Evolutionary conservation across 30 jellyfish, hydroid and myxozoan genomes (phyloP).

Genomic region (Catostylus mosaicus): DNA sequence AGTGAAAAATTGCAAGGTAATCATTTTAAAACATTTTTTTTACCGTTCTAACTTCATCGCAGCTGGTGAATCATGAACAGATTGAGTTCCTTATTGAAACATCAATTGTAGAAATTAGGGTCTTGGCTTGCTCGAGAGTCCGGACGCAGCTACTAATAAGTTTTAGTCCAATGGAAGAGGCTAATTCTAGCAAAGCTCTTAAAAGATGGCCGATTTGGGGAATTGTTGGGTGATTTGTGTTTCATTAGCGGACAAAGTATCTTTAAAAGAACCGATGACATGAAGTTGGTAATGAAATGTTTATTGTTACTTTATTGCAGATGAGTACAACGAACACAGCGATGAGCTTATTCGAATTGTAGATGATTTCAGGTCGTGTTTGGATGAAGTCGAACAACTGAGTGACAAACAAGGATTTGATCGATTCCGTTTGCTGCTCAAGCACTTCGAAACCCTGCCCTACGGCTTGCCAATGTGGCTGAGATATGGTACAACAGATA

Average conservation of each 20-base stretch:
- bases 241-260: too few species aligned
- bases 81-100: too few species aligned
- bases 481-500: conserved; percentile 24
- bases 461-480: conserved; percentile 52
- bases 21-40: neutral
- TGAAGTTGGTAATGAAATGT: too few species aligned
- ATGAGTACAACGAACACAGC: conserved; percentile 7
- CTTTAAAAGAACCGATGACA: too few species aligned
- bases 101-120: too few species aligned
- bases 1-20: conserved; percentile 5
- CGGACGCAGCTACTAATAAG: too few species aligned
- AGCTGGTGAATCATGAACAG: too few species aligned
- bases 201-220: neutral
- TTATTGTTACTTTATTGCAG: neutral
- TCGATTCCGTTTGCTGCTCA: conserved; percentile 31
- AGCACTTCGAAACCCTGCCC: conserved; percentile 35
- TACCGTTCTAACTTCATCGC: too few species aligned
- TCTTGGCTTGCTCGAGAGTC: too few species aligned
- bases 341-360: conserved; percentile 1
- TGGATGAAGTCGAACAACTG: neutral
- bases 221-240: neutral
- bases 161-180: too few species aligned
- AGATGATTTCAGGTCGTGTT: neutral
- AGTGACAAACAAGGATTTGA: conserved; percentile 33
- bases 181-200: too few species aligned